Conservation (phyloP, 2,797 vertebrate species). For the Acipenser ruthenus region DNA sequence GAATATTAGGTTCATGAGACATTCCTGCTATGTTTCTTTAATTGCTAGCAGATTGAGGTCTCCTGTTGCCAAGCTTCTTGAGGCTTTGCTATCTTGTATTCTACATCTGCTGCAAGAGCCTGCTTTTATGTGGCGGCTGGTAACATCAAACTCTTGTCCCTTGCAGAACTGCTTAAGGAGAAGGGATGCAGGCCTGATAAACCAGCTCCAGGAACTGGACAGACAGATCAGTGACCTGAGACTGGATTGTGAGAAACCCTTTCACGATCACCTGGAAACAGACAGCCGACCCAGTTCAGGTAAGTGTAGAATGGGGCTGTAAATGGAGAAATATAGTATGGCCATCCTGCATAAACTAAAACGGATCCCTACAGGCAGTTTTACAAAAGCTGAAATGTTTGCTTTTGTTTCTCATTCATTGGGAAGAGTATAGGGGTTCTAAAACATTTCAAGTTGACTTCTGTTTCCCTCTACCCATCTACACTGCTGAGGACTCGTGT, state of each 20-base stretch:
- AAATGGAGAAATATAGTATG: too few species aligned
- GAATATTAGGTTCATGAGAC: conserved; percentile 11
- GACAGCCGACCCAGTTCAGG: conserved; percentile 94
- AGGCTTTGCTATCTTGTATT: conserved; percentile 11
- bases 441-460: too few species aligned
- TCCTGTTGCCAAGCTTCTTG: conserved; percentile 7
- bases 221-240: conserved; percentile 86
- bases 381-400: too few species aligned
- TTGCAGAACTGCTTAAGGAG: conserved; percentile 78
- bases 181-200: conserved; percentile 77
- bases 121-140: neutral
- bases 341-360: too few species aligned
- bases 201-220: conserved; percentile 84
- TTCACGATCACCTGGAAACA: conserved; percentile 72
- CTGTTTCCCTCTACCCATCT: too few species aligned
- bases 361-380: too few species aligned
- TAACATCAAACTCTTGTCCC: too few species aligned
- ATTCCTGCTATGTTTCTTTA: conserved; percentile 10
- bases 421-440: too few species aligned
- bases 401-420: too few species aligned
- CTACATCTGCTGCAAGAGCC: neutral
- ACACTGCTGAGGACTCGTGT: too few species aligned
- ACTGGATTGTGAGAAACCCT: conserved; percentile 70
- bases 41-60: conserved; percentile 14
- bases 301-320: conserved; percentile 28